phyloP scores from a whole-genome alignment of 2,113 vertebrate genomes.

The Thinocorus orbignyianus region DNA sequence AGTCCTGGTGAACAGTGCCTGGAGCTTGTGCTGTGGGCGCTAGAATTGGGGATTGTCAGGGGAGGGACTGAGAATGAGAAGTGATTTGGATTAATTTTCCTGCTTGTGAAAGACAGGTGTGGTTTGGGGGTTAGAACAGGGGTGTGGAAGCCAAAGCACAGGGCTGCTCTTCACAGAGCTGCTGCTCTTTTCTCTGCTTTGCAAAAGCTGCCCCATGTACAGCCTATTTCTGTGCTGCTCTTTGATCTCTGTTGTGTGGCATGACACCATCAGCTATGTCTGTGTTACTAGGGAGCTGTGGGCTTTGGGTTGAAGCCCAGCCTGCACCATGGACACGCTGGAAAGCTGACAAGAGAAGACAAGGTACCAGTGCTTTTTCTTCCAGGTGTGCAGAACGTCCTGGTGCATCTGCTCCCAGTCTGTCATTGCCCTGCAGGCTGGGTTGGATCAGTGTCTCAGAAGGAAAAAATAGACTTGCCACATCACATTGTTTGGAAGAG shows the following conservation, averaged over 20 bases:
- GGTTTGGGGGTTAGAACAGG: neutral
- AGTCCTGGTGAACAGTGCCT: conserved; percentile 59
- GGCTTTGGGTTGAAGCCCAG: neutral
- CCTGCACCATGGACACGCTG: neutral
- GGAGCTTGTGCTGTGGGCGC: neutral
- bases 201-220: neutral
- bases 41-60: neutral
- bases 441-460: neutral
- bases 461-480: neutral
- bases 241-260: neutral
- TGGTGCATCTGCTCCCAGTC: neutral
- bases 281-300: neutral
- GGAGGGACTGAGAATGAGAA: neutral
- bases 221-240: neutral
- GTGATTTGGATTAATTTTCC: neutral
- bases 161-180: neutral
- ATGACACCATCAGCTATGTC: neutral
- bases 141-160: neutral
- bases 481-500: neutral
- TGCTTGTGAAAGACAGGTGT: neutral
- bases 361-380: neutral
- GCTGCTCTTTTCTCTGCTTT: neutral
- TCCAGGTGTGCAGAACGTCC: neutral
- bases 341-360: neutral
- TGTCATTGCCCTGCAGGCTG: neutral